These are phyloP conservation scores for Diachasma alloeum DNA, from an alignment of 1,140 invertebrate species.

Conservation along the genomic window DNA sequence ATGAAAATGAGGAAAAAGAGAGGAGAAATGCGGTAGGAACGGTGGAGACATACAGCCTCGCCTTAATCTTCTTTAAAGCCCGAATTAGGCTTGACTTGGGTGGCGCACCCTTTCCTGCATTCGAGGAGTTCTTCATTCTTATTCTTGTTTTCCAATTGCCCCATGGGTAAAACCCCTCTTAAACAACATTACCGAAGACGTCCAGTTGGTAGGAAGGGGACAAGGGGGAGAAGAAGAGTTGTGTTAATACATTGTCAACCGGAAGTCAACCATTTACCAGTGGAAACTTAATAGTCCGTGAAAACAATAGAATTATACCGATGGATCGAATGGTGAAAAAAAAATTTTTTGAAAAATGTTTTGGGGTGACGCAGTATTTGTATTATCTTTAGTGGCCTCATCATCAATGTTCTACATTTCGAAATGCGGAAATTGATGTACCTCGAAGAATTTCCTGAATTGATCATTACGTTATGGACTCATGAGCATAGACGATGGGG, in stretches of 20 bases:
- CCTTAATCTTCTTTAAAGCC: constrained; percentile 60
- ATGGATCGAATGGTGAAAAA: constrained; percentile 58
- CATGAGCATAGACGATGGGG: background rate
- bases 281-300: constrained; percentile 65
- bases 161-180: background rate
- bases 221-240: background rate
- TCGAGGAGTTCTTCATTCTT: constrained; percentile 52
- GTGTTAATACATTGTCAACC: constrained; percentile 47
- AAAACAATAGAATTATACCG: constrained; percentile 65
- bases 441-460: background rate
- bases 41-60: constrained; percentile 43
- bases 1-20: background rate
- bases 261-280: constrained; percentile 59
- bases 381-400: background rate
- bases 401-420: background rate
- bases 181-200: background rate
- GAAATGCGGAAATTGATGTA: constrained; percentile 1
- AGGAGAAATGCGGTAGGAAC: background rate
- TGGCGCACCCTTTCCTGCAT: constrained; percentile 65
- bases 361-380: background rate
- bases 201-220: background rate
- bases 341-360: constrained; percentile 24
- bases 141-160: constrained; percentile 32
- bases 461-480: background rate
- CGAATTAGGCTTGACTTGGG: constrained; percentile 53